Evolutionary conservation across 2,113 vertebrate species (phyloP), one percentile per base, ranked within the genome.

Genomic region (Trichechus manatus): DNA sequence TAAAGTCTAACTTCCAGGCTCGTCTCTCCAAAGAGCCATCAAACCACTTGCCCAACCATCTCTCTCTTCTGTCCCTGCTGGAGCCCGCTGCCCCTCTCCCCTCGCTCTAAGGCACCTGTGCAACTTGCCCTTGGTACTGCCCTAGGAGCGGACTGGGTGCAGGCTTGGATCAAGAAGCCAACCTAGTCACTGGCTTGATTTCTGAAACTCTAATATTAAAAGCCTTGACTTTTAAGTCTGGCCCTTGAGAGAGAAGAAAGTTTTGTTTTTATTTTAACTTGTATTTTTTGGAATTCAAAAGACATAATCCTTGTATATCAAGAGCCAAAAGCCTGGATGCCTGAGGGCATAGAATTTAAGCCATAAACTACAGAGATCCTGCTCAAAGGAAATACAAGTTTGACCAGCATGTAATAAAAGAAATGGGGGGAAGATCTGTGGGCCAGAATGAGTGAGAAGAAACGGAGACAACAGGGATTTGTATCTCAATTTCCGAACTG

Each of bases 41-140:
- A 15, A 9, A 80, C 31, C 87, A 29, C 25, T 0, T 1, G 29
- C 20, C 15, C 22, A n/a, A 33, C 29, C 1, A 0, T 50, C 29
- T 42, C 29, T 36, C 53, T 53, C 68, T 23, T 25, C 44, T 14
- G 10, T 33, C 47, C 50, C 27, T 19, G 20, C 5, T 5, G 11
- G 10, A 6, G 20, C 17, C 36, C 23, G 9, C n/a, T 47, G 15
- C 4, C 33, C 11, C 9, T 22, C 31, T 31, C 42, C 42, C 7
- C 13, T 19, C 42, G 36, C 39, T 56, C 17, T 27, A 6, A 44
- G 29, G 20, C 19, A 68, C 7, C 33, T 14, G 70, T 44, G 36
- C 10, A 2, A 3, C 5, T 27, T 27, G 82, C 44, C 36, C 33
- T 47, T 8, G 25, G 23, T 0, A 1, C 7, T 0, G 3, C 17